Evolutionary conservation across 2,113 vertebrate genomes (phyloP).

Genomic region (Camelus dromedarius): DNA sequence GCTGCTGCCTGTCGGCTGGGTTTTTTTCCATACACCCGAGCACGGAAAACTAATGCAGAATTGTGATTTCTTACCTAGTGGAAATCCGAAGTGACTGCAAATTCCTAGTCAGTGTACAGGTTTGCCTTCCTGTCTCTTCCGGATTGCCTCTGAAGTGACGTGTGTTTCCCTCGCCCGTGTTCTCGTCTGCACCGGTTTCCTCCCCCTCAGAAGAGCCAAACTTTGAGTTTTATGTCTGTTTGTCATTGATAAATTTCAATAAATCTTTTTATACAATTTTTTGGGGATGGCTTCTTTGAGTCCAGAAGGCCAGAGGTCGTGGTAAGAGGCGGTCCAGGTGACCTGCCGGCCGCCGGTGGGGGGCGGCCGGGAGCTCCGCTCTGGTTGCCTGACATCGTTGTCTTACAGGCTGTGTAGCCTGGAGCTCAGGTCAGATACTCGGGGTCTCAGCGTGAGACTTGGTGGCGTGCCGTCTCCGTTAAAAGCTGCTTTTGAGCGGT

Average conservation of each 20-base stretch:
- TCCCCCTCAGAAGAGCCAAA: constrained; percentile 89
- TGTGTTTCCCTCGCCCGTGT: constrained; percentile 82
- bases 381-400: constrained; percentile 44
- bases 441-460: neutral
- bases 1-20: constrained; percentile 82
- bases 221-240: constrained; percentile 92
- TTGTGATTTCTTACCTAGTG: constrained; percentile 91
- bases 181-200: constrained; percentile 85
- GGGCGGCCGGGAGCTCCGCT: neutral
- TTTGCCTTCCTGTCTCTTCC: constrained; percentile 85
- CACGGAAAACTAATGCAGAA: constrained; percentile 87
- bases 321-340: neutral
- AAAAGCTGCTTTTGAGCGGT: neutral
- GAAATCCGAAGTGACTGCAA: constrained; percentile 86
- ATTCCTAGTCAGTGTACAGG: constrained; percentile 88
- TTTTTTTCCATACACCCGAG: constrained; percentile 86
- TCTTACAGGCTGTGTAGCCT: neutral
- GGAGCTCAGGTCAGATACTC: neutral
- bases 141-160: constrained; percentile 85
- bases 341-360: neutral
- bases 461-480: neutral
- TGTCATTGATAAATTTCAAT: constrained; percentile 96
- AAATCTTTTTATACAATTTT: constrained; percentile 95
- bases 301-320: constrained; percentile 77
- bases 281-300: constrained; percentile 87